Evolutionary conservation across 2,888 invertebrate species (phyloP).

Genomic region (Tholera decimalis): DNA sequence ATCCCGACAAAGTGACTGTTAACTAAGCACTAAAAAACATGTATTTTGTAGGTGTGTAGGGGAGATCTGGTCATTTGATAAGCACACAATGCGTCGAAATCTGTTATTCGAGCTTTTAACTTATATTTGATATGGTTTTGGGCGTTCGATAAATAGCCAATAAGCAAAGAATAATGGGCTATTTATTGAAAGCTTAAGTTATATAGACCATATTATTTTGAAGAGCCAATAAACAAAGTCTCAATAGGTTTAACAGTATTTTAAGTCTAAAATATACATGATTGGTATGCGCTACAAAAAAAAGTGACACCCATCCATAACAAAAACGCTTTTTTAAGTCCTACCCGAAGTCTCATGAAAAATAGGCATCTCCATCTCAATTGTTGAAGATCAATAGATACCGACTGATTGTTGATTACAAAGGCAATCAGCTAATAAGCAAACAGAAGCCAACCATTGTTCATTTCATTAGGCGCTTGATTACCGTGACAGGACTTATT

Average conservation of each 20-base stretch:
- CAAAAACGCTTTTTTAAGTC: background rate
- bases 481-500: slow-evolving; percentile 37
- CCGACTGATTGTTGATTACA: slow-evolving; percentile 41
- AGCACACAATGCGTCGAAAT: slow-evolving; percentile 40
- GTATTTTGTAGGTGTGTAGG: slow-evolving; percentile 59
- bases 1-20: slow-evolving; percentile 68
- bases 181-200: slow-evolving; percentile 2
- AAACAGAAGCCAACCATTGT: slow-evolving; percentile 38
- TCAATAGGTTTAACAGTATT: background rate
- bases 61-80: slow-evolving; percentile 60
- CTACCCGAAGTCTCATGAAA: background rate
- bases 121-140: slow-evolving; percentile 30
- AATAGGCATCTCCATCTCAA: background rate
- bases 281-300: background rate
- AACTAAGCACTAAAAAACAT: slow-evolving; percentile 67
- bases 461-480: slow-evolving; percentile 47
- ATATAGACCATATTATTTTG: background rate
- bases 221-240: background rate
- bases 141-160: background rate
- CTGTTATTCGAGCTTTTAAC: slow-evolving; percentile 31
- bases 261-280: background rate
- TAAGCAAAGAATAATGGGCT: slow-evolving; percentile 7
- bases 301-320: background rate
- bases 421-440: slow-evolving; percentile 17
- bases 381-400: slow-evolving; percentile 21